Base-by-base conservation (phyloP, 2,888 invertebrate species). In the Pomacea canaliculata region DNA sequence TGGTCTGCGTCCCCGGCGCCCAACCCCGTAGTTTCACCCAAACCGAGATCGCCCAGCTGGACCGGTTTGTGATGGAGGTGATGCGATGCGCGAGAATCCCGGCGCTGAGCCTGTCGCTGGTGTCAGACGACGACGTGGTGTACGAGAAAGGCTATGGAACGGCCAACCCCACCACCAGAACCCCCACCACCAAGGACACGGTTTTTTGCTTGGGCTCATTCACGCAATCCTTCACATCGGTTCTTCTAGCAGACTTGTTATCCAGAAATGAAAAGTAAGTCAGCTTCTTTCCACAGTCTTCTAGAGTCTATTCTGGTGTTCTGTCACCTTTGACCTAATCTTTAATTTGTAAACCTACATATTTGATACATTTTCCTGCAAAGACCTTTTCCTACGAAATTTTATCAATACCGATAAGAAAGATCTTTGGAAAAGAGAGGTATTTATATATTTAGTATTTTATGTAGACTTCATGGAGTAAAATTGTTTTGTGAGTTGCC, bases 181-280 rank as follows among this genome's bases (percentile, higher is more conserved):
- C 60, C 49, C 18, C 46, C n/a, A 78, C 78, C n/a, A 76, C 76
- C 8, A 60, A 46, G 12, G 71, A 80, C 37, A 81, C 81, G 12
- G 76, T 79, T 10, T 85, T 83, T 73, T 82, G 84, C 48, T 78
- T 85, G 13, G 85, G 83, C 1, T 83, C 82, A 5, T 78, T 81
- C 59, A 84, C 82, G 1, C 83, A 84, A 76, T 81, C 82, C 1
- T 85, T 85, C 78, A 81, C 84, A 1, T 71, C 84, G 4, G 82
- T 83, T 10, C 78, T 84, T 1, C 77, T 85, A 10, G 81, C 80
- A 19, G 80, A 77, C 27, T 70, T 84, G 23, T 48, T 85, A 37
- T 77, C 79, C 48, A n/a, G 69, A n/a, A 70, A 79, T 27, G 71
- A 78, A 37, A 81, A 80, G 83, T 83, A 71, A 82, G 81, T 74